Percentiles rank a stretch among this genome's conserved stretches.
phyloP scores from a whole-genome alignment of 2,888 invertebrate species.

The Scelioninae gen. 2 region DNA sequence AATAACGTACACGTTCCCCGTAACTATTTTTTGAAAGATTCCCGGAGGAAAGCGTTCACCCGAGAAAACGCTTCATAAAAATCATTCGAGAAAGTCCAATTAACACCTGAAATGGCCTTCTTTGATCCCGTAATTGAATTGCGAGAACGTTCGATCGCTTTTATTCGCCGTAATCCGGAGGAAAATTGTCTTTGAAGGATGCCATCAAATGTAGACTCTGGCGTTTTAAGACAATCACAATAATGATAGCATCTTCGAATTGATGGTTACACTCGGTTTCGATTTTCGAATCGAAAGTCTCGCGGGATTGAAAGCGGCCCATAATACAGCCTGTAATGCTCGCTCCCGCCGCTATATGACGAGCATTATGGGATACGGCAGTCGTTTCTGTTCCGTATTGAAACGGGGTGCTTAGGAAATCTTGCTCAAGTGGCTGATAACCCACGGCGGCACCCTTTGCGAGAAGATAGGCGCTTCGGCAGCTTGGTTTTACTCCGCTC shows the following conservation, averaged over 20 bases:
- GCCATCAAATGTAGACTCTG: slow-evolving; percentile 20
- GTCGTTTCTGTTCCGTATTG: slow-evolving; percentile 50
- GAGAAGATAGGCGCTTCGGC: slow-evolving; percentile 57
- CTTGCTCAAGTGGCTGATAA: slow-evolving; percentile 62
- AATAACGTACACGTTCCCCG: no score
- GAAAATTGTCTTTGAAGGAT: slow-evolving; percentile 9
- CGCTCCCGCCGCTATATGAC: slow-evolving; percentile 31
- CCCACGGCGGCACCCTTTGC: slow-evolving; percentile 57
- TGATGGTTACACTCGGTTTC: slow-evolving; percentile 50
- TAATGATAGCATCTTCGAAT: slow-evolving; percentile 54
- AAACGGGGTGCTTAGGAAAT: slow-evolving; percentile 59
- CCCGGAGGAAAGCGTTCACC: no score
- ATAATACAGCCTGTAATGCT: slow-evolving; percentile 42
- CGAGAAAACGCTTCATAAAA: not conserved
- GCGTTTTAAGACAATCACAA: slow-evolving; percentile 44
- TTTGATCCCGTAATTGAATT: slow-evolving; percentile 19
- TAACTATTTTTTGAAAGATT: no score
- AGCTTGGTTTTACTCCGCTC: slow-evolving; percentile 45
- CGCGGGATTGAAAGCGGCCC: slow-evolving; percentile 51
- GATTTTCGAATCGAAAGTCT: slow-evolving; percentile 44
- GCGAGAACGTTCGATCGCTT: slow-evolving; percentile 7
- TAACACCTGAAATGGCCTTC: not conserved
- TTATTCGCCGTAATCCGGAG: slow-evolving; percentile 16
- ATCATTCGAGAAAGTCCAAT: slow-evolving; percentile 11
- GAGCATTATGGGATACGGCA: slow-evolving; percentile 54